phyloP scores from a whole-genome alignment of 2,797 vertebrate genomes.

The Peromyscus eremicus region DNA sequence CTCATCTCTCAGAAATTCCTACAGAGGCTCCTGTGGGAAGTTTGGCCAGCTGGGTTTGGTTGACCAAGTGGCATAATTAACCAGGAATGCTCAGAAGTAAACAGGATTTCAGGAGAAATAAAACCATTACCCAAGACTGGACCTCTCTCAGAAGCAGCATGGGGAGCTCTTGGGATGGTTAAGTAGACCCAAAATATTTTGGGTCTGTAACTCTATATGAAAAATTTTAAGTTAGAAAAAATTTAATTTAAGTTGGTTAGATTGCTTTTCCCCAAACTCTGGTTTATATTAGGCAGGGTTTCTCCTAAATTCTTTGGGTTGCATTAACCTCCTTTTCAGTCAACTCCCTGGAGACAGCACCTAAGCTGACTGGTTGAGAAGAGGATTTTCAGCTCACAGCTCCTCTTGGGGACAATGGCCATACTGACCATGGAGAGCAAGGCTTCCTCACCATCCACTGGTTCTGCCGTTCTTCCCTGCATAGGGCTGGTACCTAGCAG shows the following conservation, averaged over 20 bases:
- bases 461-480: background rate
- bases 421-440: too few relatives aligned
- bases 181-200: slow-evolving; percentile 11
- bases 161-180: background rate
- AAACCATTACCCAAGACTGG: background rate
- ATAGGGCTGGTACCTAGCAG: background rate
- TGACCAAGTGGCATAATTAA: slow-evolving; percentile 64
- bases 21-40: slow-evolving; percentile 6
- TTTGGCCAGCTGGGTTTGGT: slow-evolving; percentile 23
- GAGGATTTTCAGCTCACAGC: background rate
- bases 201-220: slow-evolving; percentile 24
- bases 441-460: background rate
- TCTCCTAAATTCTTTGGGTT: slow-evolving; percentile 1
- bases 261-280: slow-evolving; percentile 12
- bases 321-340: background rate
- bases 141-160: slow-evolving; percentile 29
- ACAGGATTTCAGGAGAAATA: slow-evolving; percentile 53
- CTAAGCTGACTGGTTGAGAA: slow-evolving; percentile 6
- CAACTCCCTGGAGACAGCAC: background rate
- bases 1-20: background rate
- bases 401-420: background rate
- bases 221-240: slow-evolving; percentile 45
- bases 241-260: slow-evolving; percentile 41
- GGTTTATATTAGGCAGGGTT: slow-evolving; percentile 56
- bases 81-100: slow-evolving; percentile 58